Evolutionary conservation across 1,140 invertebrate genomes (phyloP), one percentile per base, ranked within the genome.

Genomic region (Polyergus mexicanus): DNA sequence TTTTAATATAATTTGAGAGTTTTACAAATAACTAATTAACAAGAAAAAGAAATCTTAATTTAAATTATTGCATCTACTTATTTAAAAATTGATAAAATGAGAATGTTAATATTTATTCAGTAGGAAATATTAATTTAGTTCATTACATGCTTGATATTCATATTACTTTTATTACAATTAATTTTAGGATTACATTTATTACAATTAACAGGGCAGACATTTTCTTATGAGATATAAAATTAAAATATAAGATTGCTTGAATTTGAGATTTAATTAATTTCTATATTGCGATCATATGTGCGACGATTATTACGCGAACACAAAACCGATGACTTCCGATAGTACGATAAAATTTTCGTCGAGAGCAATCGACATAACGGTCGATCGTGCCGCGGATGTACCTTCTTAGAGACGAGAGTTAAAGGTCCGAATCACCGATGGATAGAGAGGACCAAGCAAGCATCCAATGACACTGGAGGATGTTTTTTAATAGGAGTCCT

Each of bases 401-500:
- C 22, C 47, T 63, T 28, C 22, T 7, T 51, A 19, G 16, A 54
- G 51, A 11, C 41, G 11, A 72, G 22, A 88, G 47, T 13, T 80
- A 19, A 22, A 32, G 44, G 44, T 76, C 32, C n/a, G 28, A 77
- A 83, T 75, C 51, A 28, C 6, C n/a, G 28, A 54, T 32, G n/a
- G 51, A 71, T 51, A 38, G 41, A 65, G 41, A 68, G 63, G 7
- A 63, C 41, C 63, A 25, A 84, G 69, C 25, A 62, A 60, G 58
- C 38, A 16, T 78, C 54, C 75, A 54, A 77, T 80, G 85, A 58
- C 85, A 76, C 83, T 88, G 75, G 63, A 86, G 84, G 81, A 85
- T 88, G 86, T 86, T 47, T 66, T 88, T 86, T 88, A 87, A 92
- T 90, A 89, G 88, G 85, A 86, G 62, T 76, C 76, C 84, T 81